Conservation (phyloP, 2,888 invertebrate genomes). For the Mythimna impura region DNA sequence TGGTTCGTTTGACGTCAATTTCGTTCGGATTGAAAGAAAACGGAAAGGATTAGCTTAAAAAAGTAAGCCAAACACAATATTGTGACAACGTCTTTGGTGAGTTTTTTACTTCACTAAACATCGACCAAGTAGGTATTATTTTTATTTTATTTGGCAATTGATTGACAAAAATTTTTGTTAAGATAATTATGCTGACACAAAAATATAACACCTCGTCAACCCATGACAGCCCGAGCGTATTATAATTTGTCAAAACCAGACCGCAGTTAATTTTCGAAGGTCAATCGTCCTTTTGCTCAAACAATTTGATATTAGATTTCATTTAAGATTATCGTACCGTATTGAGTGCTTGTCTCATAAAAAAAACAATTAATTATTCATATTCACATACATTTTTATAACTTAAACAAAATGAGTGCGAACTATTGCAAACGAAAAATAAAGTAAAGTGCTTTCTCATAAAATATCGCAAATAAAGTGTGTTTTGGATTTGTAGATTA, state of each 20-base stretch:
- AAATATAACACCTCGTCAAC: background rate
- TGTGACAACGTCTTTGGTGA: background rate
- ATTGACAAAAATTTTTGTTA: no score
- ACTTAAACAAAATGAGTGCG: slow-evolving; percentile 8
- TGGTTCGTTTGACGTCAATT: background rate
- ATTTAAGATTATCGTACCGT: slow-evolving; percentile 13
- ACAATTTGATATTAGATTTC: slow-evolving; percentile 10
- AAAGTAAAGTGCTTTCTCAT: background rate
- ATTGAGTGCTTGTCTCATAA: slow-evolving; percentile 21
- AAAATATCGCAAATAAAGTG: background rate
- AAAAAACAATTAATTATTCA: background rate
- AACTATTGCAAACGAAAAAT: background rate
- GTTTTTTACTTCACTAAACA: background rate
- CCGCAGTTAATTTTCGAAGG: slow-evolving; percentile 30
- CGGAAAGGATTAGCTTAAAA: no score
- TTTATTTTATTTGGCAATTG: no score
- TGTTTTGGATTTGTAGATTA: background rate
- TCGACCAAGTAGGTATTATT: background rate
- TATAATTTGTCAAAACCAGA: background rate
- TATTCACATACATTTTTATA: background rate
- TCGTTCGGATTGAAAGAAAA: no score
- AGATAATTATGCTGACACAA: no score
- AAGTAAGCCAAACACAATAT: no score
- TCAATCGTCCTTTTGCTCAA: slow-evolving; percentile 5
- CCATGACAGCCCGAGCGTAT: background rate